Base-by-base conservation (phyloP, 2,888 invertebrate species). In the Agrypnus murinus region DNA sequence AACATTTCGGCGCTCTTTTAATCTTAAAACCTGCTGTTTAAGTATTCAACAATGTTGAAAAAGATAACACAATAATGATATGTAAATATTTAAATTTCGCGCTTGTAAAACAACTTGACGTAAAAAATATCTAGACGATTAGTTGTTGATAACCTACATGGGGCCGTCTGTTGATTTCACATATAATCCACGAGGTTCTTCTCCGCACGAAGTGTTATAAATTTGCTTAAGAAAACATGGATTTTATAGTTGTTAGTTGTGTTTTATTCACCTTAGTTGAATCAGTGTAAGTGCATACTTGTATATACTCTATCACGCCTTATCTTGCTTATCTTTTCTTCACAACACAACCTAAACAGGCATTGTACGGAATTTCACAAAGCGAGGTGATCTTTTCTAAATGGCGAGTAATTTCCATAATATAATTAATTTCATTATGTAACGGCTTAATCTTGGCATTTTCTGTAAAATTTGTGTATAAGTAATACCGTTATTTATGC, bases 141-240 rank as follows among this genome's bases (percentile, higher is more conserved):
- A 71, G 48, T 64, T 53, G 48, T 57, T 66, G 71, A 71, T 71
- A 71, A 71, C 71, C 71, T 71, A 71, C 65, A 71, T 71, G 71
- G 66, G 70, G 63, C 63, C 62, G 66, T 66, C 66, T 71, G 66
- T 71, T 66, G 70, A 71, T 71, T 71, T 71, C 71, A 66, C 71
- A 66, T 67, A 67, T 40, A 67, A 71, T 67, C 71, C 71, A 71
- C 71, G 71, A 71, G 71, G 71, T 71, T 71, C 64, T 70, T 70
- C 65, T 71, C 62, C 31, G 66, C 31, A 67, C 50, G 63, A 66
- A 66, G 63, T 71, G 71, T 59, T 66, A 55, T 57, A 71, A n/a
- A 66, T 63, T 63, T 57, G 38, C 65, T 66, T 36, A 63, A 67
- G 55, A 65, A 57, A 64, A 45, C 36, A 71, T 71, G 71, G 50